phyloP scores from a whole-genome alignment of 2,888 invertebrate species.

The Quadriops clusia region DNA sequence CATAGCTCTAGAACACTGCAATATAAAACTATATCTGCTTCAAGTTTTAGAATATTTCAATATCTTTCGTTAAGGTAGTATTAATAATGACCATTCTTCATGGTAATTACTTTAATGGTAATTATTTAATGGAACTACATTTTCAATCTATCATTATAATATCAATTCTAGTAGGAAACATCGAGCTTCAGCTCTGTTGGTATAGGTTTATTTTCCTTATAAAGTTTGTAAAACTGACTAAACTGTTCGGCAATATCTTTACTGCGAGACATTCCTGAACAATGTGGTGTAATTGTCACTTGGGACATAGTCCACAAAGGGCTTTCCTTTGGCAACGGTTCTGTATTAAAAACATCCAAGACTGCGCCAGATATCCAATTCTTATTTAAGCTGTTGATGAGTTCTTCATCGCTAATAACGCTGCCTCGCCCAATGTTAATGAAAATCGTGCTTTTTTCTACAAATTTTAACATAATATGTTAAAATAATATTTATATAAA shows the following conservation, averaged over 20 bases:
- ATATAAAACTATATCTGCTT: too few relatives aligned
- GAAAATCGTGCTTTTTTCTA: slow-evolving; percentile 36
- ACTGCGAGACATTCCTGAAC: slow-evolving; percentile 32
- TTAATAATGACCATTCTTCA: too few relatives aligned
- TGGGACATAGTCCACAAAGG: slow-evolving; percentile 40
- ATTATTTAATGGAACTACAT: too few relatives aligned
- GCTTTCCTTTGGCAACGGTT: slow-evolving; percentile 40
- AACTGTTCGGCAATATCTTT: slow-evolving; percentile 38
- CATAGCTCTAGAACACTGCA: too few relatives aligned
- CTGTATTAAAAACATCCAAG: slow-evolving; percentile 43
- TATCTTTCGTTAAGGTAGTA: too few relatives aligned
- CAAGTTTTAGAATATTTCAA: too few relatives aligned
- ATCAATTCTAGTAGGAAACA: too few relatives aligned
- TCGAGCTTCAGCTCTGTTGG: slow-evolving; percentile 31
- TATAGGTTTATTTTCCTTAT: slow-evolving; percentile 29
- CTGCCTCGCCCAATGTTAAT: slow-evolving; percentile 49
- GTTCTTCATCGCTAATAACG: slow-evolving; percentile 39
- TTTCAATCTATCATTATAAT: too few relatives aligned
- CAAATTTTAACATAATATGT: slow-evolving; percentile 8
- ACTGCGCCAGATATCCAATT: slow-evolving; percentile 44
- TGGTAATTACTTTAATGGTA: too few relatives aligned
- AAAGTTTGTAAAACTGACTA: slow-evolving; percentile 35
- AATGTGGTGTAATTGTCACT: slow-evolving; percentile 40
- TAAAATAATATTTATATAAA: slow-evolving; percentile 2
- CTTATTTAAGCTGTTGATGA: slow-evolving; percentile 40